Percentiles rank a stretch among this genome's conserved stretches.
phyloP scores from a whole-genome alignment of 2,797 vertebrate genomes.

The Cuculus canorus region DNA sequence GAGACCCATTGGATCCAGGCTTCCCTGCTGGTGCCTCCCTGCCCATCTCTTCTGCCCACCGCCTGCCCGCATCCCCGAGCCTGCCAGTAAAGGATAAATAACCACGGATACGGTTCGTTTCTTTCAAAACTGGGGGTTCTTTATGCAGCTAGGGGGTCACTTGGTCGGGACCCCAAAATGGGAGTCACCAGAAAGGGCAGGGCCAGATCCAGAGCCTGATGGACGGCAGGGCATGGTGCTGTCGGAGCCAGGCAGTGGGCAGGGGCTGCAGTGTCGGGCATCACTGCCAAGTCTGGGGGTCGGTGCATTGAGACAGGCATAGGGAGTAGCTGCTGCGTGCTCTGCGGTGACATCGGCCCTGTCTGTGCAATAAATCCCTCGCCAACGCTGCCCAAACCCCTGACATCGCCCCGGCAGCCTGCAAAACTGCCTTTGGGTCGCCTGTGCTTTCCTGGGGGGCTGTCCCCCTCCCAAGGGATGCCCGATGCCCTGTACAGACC shows the following conservation, averaged over 20 bases:
- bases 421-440: too few species aligned
- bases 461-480: background rate
- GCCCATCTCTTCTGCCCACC: background rate
- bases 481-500: background rate
- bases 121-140: background rate
- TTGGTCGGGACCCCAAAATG: background rate
- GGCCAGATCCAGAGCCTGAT: background rate
- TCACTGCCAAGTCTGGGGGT: too few species aligned
- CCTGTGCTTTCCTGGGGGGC: background rate
- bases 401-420: background rate
- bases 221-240: too few species aligned
- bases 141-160: background rate
- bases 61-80: background rate
- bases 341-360: background rate
- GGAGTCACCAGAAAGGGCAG: background rate
- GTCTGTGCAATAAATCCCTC: too few species aligned
- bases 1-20: background rate
- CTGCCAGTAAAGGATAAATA: too few species aligned
- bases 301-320: too few species aligned
- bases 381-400: too few species aligned
- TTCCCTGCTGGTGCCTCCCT: background rate
- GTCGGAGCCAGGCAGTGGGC: too few species aligned
- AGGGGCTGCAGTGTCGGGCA: background rate
- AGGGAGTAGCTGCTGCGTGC: background rate
- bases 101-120: too few species aligned